Conservation (phyloP, 2,888 invertebrate genomes). For the Oligia fasciuncula region DNA sequence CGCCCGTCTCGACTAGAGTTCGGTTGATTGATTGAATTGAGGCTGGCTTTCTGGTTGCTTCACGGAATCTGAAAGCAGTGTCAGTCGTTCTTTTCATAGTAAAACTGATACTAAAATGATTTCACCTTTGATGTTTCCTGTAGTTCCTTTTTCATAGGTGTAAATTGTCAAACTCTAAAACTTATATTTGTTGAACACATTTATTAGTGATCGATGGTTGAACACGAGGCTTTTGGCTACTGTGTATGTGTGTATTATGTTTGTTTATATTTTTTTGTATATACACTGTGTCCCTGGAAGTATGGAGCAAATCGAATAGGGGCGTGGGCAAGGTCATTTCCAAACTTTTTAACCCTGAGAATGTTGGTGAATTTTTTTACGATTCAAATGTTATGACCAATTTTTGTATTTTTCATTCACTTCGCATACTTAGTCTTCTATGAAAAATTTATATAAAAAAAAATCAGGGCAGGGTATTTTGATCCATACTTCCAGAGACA, state of each 20-base stretch:
- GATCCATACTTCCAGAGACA: no score
- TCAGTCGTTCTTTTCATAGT: slow-evolving; percentile 7
- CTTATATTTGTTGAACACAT: background rate
- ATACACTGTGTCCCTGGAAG: no score
- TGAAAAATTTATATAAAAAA: no score
- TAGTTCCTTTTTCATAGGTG: background rate
- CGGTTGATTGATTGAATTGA: slow-evolving; percentile 60
- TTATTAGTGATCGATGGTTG: background rate
- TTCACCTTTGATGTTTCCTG: slow-evolving; percentile 10
- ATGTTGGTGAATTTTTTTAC: no score
- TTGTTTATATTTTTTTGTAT: background rate
- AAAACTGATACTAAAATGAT: background rate
- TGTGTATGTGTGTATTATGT: background rate
- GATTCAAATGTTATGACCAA: no score
- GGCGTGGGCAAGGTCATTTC: no score
- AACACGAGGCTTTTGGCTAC: background rate
- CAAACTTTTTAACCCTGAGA: no score
- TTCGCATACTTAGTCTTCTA: no score
- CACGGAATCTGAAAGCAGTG: slow-evolving; percentile 13
- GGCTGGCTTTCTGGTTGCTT: slow-evolving; percentile 13
- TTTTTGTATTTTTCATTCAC: no score
- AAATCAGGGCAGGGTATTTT: no score
- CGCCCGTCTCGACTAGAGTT: slow-evolving; percentile 32
- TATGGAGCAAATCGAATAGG: no score
- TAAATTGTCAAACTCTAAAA: background rate